Conservation (phyloP, 2,888 invertebrate species). For the Deroplatys truncata region DNA sequence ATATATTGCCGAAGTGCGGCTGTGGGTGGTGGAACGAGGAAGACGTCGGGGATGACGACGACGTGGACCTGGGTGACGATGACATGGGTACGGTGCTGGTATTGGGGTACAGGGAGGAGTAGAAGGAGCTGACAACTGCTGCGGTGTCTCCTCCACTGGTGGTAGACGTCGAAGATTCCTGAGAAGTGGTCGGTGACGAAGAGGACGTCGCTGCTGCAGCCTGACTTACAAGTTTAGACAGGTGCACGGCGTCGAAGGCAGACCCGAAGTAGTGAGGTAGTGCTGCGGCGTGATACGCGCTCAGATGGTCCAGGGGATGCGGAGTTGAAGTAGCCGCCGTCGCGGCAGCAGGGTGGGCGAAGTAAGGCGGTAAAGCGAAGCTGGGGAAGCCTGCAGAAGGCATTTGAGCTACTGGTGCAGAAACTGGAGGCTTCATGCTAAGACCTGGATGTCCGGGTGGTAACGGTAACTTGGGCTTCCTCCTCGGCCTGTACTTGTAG, state of each 20-base stretch:
- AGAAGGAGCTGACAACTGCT: slow-evolving; percentile 64
- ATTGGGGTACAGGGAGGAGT: slow-evolving; percentile 57
- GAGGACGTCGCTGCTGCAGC: slow-evolving; percentile 37
- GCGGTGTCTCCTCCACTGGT: slow-evolving; percentile 38
- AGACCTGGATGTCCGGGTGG: slow-evolving; percentile 35
- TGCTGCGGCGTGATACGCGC: slow-evolving; percentile 48
- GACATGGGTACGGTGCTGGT: background rate
- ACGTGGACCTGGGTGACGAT: background rate
- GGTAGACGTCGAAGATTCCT: background rate
- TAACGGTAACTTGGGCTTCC: slow-evolving; percentile 75
- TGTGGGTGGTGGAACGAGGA: slow-evolving; percentile 21
- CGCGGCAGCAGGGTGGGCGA: slow-evolving; percentile 41
- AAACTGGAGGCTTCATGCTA: background rate
- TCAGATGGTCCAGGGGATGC: slow-evolving; percentile 48
- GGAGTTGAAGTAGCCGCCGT: slow-evolving; percentile 48
- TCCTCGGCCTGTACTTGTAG: slow-evolving; percentile 82
- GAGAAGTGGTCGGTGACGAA: slow-evolving; percentile 40
- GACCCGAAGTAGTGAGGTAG: slow-evolving; percentile 73
- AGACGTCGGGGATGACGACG: slow-evolving; percentile 11
- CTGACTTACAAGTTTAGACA: slow-evolving; percentile 53
- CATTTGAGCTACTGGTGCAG: background rate
- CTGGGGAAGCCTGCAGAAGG: slow-evolving; percentile 50
- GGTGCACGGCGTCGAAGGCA: slow-evolving; percentile 63
- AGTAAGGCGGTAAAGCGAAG: slow-evolving; percentile 60
- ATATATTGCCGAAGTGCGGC: slow-evolving; percentile 13